These are phyloP conservation scores for Dicrostonyx torquatus DNA, from an alignment of 2,797 vertebrate genomes.

Conservation along the genomic window DNA sequence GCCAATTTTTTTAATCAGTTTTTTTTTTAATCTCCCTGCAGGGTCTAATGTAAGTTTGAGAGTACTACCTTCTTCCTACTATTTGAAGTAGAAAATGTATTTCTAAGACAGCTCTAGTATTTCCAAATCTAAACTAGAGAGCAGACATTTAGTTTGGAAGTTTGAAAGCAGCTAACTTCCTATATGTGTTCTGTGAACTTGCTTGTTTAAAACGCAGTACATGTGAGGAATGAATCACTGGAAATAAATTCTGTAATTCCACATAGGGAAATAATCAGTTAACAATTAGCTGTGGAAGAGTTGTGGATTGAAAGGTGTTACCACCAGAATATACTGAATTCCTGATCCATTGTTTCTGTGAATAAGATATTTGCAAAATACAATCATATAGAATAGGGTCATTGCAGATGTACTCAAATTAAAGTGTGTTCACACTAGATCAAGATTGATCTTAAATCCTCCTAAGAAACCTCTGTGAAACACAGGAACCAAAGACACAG, in stretches of 20 bases:
- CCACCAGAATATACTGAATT: constrained; percentile 1
- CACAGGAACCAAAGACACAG: neutral
- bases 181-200: neutral
- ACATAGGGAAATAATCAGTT: constrained; percentile 42
- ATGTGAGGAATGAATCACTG: constrained; percentile 26
- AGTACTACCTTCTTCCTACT: constrained; percentile 42
- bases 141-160: constrained; percentile 59
- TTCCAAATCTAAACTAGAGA: constrained; percentile 49
- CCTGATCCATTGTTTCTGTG: neutral
- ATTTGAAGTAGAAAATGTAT: constrained; percentile 59
- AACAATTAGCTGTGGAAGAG: neutral
- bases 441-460: constrained; percentile 31
- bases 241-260: neutral
- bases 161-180: constrained; percentile 23
- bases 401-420: constrained; percentile 47
- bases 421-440: constrained; percentile 1
- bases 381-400: neutral
- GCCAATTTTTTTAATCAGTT: constrained; percentile 15
- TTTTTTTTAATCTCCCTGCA: constrained; percentile 45
- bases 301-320: neutral
- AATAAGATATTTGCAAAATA: constrained; percentile 30
- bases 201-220: constrained; percentile 40
- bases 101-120: constrained; percentile 61
- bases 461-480: neutral
- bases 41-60: constrained; percentile 62